Evolutionary conservation across 2,113 vertebrate species (phyloP), one percentile per base, ranked within the genome.

Genomic region (Leptobrachium leishanense): DNA sequence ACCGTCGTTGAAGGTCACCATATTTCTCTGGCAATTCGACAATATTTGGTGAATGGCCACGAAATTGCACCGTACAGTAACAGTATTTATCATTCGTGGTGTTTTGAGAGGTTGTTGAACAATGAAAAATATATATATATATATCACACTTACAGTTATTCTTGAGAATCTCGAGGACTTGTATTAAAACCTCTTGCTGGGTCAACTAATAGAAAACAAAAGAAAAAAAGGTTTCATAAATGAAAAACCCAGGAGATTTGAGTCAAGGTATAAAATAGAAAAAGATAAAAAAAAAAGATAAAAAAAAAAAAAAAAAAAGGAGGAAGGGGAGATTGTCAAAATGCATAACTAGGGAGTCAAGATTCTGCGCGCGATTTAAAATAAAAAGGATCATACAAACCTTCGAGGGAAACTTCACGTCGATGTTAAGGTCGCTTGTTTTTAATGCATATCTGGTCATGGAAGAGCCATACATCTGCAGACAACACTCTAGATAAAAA

Each of bases 141-240:
- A n/a, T n/a, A n/a, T n/a, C n/a, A n/a, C 86, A 93, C 96, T 94
- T 81, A 99, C 98, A 67, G 55, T 90, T 93, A 81, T 94, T 97
- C 89, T 96, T 98, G 77, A 99, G 88, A 88, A 98, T 96, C 84
- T 97, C 96, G 90, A 98, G 95, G 72, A 97, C 96, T 85, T 98
- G 92, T 86, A 99, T 99, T 82, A 99, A 85, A 85, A 99, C 97
- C 87, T 98, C 97, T 67, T 97, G 98, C 71, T 99, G 97, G 78
- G 92, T 98, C 95, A 99, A 97, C 98, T 99, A 86, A 8, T 82
- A 6, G 39, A 43, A 84, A 82, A 31, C 20, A 31, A 31, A 31
- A 31, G 20, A 44, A 82, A 82, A 12, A 86, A 85, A 82, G 6
- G 82, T 43, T 46, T 46, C 13, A 0, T 50, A 5, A 50, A 4